A percentile compares a stretch with the other conserved stretches of the same genome.
Evolutionary conservation across 2,888 invertebrate genomes (phyloP).

Genomic region (Heliothis peltigera): DNA sequence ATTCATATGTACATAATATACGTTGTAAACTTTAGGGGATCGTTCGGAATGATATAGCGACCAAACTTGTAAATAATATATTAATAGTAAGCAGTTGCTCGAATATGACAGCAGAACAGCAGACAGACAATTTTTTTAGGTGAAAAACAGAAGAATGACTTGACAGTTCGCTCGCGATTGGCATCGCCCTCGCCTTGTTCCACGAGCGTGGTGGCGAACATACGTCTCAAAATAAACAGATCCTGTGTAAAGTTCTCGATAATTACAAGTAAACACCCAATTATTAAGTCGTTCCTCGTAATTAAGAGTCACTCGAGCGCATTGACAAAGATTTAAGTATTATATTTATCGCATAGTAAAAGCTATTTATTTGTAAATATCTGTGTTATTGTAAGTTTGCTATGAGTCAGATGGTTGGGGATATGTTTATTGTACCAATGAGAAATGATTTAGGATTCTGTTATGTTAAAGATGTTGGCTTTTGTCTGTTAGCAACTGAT

Average conservation of each 20-base stretch:
- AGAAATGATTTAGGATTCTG: background rate
- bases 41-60: too few relatives aligned
- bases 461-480: too few relatives aligned
- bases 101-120: too few relatives aligned
- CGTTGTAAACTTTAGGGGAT: too few relatives aligned
- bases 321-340: conserved; percentile 4
- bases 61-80: too few relatives aligned
- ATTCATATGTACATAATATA: background rate
- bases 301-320: background rate
- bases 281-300: background rate
- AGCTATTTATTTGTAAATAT: background rate
- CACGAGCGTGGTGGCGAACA: too few relatives aligned
- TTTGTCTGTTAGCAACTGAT: too few relatives aligned
- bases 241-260: background rate
- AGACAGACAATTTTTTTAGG: too few relatives aligned
- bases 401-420: background rate
- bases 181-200: too few relatives aligned
- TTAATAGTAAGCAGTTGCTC: too few relatives aligned
- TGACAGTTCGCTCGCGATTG: too few relatives aligned
- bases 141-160: too few relatives aligned
- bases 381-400: background rate
- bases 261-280: conserved; percentile 1
- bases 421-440: background rate
- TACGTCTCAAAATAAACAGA: background rate
- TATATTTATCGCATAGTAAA: background rate